Conservation (phyloP, 2,888 invertebrate genomes). For the Limnephilus marmoratus region DNA sequence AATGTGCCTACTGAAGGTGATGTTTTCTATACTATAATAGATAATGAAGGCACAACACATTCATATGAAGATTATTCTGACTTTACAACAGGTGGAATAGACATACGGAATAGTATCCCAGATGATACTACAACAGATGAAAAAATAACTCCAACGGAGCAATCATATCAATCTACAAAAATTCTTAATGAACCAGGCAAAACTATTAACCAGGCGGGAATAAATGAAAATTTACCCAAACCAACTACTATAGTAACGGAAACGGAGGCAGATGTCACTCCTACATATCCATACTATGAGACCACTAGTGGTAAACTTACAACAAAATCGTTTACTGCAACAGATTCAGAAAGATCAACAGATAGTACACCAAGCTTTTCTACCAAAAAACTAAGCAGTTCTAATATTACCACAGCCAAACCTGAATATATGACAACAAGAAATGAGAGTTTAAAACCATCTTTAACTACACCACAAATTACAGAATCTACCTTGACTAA, state of each 20-base stretch:
- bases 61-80: conserved; percentile 33
- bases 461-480: background rate
- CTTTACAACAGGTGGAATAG: conserved; percentile 43
- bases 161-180: background rate
- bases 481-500: background rate
- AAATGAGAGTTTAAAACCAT: conserved; percentile 10
- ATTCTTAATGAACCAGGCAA: background rate
- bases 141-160: background rate
- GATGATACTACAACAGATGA: background rate
- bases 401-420: background rate
- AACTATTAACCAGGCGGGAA: background rate
- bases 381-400: background rate
- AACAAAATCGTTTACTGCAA: background rate
- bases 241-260: background rate
- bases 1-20: background rate
- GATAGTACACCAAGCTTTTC: background rate
- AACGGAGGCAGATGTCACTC: background rate
- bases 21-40: background rate
- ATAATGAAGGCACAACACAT: conserved; percentile 24
- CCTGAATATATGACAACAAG: background rate
- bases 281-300: background rate
- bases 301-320: background rate
- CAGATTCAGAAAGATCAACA: conserved; percentile 8
- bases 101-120: conserved; percentile 27
- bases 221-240: background rate